Percentiles rank a stretch among this genome's conserved stretches.
phyloP scores from a whole-genome alignment of 2,797 vertebrate species.

The Chelidonichthys spinosus region DNA sequence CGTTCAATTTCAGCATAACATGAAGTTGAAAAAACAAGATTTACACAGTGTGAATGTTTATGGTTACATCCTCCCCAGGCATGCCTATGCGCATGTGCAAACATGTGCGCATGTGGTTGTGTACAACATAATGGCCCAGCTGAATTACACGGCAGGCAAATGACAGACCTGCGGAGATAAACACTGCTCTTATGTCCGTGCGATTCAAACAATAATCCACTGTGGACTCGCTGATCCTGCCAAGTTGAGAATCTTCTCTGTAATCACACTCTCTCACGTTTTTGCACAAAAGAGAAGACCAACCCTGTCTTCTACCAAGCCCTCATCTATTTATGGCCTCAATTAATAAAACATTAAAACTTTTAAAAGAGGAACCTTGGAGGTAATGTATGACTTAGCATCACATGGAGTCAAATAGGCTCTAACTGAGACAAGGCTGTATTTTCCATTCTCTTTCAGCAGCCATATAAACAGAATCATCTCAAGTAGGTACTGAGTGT shows the following conservation, averaged over 20 bases:
- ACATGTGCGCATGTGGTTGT: slow-evolving; percentile 55
- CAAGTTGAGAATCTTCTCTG: slow-evolving; percentile 59
- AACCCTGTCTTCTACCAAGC: slow-evolving; percentile 17
- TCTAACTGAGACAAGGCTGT: background rate
- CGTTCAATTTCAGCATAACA: background rate
- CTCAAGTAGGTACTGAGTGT: background rate
- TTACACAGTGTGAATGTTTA: background rate
- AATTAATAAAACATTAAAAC: slow-evolving; percentile 14
- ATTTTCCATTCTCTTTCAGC: background rate
- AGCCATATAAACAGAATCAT: background rate
- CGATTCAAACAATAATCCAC: slow-evolving; percentile 76
- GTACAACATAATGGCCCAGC: slow-evolving; percentile 66
- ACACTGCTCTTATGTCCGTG: slow-evolving; percentile 67
- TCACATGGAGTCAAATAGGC: background rate
- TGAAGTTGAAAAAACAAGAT: background rate
- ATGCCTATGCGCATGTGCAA: slow-evolving; percentile 27
- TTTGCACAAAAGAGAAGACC: slow-evolving; percentile 36
- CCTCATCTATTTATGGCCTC: slow-evolving; percentile 5
- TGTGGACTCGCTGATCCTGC: slow-evolving; percentile 63
- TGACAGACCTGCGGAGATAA: slow-evolving; percentile 74
- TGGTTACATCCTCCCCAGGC: slow-evolving; percentile 15
- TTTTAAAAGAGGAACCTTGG: background rate
- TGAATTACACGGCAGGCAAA: slow-evolving; percentile 65
- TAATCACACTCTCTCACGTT: slow-evolving; percentile 64
- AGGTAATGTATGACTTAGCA: background rate